Evolutionary conservation across 2,113 vertebrate genomes (phyloP), one percentile per base, ranked within the genome.

Genomic region (Penelope pileata): DNA sequence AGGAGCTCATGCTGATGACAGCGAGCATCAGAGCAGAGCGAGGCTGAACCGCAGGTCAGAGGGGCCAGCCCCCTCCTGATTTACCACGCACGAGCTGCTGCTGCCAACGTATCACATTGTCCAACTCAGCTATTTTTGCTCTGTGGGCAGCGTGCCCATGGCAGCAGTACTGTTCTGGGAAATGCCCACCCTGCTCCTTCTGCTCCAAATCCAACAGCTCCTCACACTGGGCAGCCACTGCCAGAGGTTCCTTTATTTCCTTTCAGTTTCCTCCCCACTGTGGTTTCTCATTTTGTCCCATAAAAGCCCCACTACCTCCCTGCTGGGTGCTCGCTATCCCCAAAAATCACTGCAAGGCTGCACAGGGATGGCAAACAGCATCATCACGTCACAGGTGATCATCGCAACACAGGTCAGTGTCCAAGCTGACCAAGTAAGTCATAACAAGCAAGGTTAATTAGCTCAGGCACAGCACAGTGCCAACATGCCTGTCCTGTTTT

Each of bases 1-100:
- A 76, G 40, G 62, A 83, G 72, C 15, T 58, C 2, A 53, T 3
- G 15, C 45, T 63, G 85, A 2, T 64, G 21, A 14, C 6, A 17
- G 19, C 0, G 1, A 82, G 7, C 56, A 47, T 7, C 3, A 1
- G 66, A 47, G 26, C 1, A 4, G 11, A 68, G 54, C 36, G 43
- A 7, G 21, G 6, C 22, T 1, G 12, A 74, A 60, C 12, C 29
- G 9, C 0, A 3, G 58, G 40, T 30, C 34, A 36, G 5, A 78
- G n/a, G 45, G 30, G 3, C 30, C 19, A 58, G 29, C 47, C 68
- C 38, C 18, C 56, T 63, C 51, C 51, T 51, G 1, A 82, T 38
- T 48, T 13, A 53, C 0, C 2, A 78, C 22, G 51, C 83, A 66
- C 5, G 0, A 50, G 56, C 50, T 81, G 91, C 29, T 75, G 18